Evolutionary conservation across 2,888 invertebrate species (phyloP).

Genomic region (Ophion slaviceki): DNA sequence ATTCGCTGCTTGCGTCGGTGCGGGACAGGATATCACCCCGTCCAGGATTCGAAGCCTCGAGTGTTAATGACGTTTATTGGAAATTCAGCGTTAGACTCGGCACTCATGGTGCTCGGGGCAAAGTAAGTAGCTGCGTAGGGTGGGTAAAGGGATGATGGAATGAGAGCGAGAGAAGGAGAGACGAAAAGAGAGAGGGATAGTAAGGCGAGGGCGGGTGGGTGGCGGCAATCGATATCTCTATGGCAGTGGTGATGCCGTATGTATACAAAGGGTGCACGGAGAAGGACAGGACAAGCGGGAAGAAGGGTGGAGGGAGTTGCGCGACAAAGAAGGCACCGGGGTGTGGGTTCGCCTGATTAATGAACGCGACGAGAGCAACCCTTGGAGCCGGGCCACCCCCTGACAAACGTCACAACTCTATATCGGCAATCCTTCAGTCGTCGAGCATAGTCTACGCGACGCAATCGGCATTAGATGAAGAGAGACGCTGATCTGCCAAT

Average conservation of each 20-base stretch:
- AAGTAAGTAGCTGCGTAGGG: constrained; percentile 73
- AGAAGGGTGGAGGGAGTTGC: constrained; percentile 56
- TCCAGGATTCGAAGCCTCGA: constrained; percentile 55
- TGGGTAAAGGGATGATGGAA: constrained; percentile 6
- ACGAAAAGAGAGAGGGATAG: constrained; percentile 22
- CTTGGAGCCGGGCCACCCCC: constrained; percentile 44
- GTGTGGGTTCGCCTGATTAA: constrained; percentile 75
- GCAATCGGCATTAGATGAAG: background rate
- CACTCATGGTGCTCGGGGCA: constrained; percentile 68
- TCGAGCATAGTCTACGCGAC: background rate
- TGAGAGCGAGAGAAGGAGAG: constrained; percentile 26
- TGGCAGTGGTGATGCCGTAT: constrained; percentile 68
- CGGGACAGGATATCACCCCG: constrained; percentile 34
- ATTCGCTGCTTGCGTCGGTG: constrained; percentile 42
- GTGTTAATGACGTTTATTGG: constrained; percentile 69
- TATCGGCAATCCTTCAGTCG: constrained; percentile 29
- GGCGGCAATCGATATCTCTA: constrained; percentile 77
- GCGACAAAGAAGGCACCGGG: constrained; percentile 52
- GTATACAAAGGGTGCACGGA: constrained; percentile 59
- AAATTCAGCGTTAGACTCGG: constrained; percentile 65
- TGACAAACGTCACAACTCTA: constrained; percentile 10
- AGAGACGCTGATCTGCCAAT: constrained; percentile 25
- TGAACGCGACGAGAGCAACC: constrained; percentile 73
- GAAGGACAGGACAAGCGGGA: constrained; percentile 65
- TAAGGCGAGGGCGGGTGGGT: constrained; percentile 29